Evolutionary conservation across 2,888 invertebrate genomes (phyloP).

Genomic region (Ectobius pallidus): DNA sequence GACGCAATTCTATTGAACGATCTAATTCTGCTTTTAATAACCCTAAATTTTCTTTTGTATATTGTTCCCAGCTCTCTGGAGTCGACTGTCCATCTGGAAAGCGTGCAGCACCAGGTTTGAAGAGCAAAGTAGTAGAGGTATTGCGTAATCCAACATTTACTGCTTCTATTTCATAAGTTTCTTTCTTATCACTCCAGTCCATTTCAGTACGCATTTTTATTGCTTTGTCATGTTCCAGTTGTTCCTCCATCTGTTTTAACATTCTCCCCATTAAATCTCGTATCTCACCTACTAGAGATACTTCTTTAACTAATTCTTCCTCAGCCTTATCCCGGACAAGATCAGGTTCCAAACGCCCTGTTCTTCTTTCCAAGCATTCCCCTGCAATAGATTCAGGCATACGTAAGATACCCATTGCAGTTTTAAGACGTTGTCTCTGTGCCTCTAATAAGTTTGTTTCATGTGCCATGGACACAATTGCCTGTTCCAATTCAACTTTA

Average conservation of each 20-base stretch:
- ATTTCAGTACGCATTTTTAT: constrained; percentile 83
- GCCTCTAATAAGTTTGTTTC: constrained; percentile 73
- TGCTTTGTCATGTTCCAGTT: constrained; percentile 75
- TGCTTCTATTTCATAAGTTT: constrained; percentile 78
- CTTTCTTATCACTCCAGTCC: constrained; percentile 91
- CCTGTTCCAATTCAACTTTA: constrained; percentile 76
- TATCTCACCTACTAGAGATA: constrained; percentile 72
- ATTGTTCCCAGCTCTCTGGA: constrained; percentile 84
- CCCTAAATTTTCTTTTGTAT: constrained; percentile 77
- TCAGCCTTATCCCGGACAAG: constrained; percentile 77
- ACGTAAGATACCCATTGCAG: constrained; percentile 55
- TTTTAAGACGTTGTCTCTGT: constrained; percentile 39
- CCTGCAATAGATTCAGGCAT: constrained; percentile 76
- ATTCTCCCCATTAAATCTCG: constrained; percentile 66
- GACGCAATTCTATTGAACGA: constrained; percentile 72
- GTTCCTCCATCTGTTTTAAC: constrained; percentile 69
- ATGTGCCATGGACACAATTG: constrained; percentile 69
- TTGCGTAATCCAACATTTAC: constrained; percentile 71
- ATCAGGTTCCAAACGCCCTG: constrained; percentile 73
- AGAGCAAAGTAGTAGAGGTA: constrained; percentile 72
- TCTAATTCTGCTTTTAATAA: constrained; percentile 77
- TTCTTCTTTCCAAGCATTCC: constrained; percentile 75
- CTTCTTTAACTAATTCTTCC: constrained; percentile 77
- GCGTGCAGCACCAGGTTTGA: constrained; percentile 79
- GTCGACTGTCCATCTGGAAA: constrained; percentile 83